These are phyloP conservation scores for Octodon degus DNA, from an alignment of 2,113 vertebrate species.

Conservation along the genomic window DNA sequence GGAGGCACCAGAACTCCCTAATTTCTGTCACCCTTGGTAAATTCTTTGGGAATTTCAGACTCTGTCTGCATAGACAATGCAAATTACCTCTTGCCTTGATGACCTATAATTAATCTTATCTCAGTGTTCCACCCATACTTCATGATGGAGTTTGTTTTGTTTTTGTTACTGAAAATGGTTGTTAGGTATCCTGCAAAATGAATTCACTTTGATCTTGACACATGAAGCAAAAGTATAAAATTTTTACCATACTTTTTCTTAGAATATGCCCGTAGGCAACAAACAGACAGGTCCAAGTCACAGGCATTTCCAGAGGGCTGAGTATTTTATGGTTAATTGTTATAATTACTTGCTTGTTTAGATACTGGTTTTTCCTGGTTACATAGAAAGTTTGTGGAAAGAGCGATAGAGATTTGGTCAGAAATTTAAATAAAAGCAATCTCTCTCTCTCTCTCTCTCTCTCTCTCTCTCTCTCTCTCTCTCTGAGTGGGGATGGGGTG, in stretches of 20 bases:
- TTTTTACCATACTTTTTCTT: conserved; percentile 22
- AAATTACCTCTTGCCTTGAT: conserved; percentile 40
- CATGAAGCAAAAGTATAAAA: not conserved
- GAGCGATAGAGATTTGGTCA: conserved; percentile 48
- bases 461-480: not conserved
- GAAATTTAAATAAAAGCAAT: conserved; percentile 42
- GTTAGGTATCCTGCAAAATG: not conserved
- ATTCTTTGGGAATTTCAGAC: conserved; percentile 28
- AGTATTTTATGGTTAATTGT: conserved; percentile 62
- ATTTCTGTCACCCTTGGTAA: not conserved
- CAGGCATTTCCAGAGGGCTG: not conserved
- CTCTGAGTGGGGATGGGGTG: not conserved
- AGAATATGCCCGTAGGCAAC: not conserved
- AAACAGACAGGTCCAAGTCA: not conserved
- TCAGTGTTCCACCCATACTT: not conserved
- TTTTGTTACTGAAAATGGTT: conserved; percentile 51
- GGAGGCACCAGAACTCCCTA: too few species aligned
- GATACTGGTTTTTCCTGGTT: conserved; percentile 54
- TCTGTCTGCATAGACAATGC: not conserved
- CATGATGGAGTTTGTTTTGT: not conserved
- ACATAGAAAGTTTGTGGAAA: conserved; percentile 47
- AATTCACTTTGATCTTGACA: conserved; percentile 47
- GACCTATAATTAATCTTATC: conserved; percentile 66
- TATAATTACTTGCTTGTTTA: conserved; percentile 47
- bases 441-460: not conserved